These are phyloP conservation scores for Vireo griseus DNA, from an alignment of 2,797 vertebrate genomes.

Conservation along the genomic window DNA sequence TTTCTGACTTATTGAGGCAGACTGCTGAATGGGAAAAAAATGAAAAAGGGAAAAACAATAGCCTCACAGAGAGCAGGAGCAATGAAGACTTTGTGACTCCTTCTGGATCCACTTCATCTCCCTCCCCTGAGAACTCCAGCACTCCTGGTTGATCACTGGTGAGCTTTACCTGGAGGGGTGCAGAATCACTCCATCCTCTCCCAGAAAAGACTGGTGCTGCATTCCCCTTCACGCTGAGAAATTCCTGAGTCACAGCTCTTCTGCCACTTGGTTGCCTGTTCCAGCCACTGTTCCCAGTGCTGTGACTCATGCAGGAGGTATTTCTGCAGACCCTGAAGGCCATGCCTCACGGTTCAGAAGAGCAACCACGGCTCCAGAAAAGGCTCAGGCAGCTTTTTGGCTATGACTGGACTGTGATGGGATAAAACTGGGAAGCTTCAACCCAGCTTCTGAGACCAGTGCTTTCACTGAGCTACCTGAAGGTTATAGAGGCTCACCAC, in stretches of 20 bases:
- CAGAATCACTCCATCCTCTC: background rate
- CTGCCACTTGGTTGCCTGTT: background rate
- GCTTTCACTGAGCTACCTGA: background rate
- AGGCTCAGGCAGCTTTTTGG: background rate
- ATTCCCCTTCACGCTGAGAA: background rate
- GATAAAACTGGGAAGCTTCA: background rate
- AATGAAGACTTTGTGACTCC: background rate
- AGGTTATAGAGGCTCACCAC: background rate
- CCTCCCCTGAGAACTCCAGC: background rate
- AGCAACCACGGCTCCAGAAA: background rate
- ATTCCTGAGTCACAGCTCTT: background rate
- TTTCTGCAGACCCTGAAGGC: background rate
- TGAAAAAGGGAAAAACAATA: rapidly evolving
- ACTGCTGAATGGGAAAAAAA: background rate
- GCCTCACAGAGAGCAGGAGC: background rate
- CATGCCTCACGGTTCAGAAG: background rate
- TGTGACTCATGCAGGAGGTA: background rate
- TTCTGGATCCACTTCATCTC: background rate
- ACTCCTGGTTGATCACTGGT: background rate
- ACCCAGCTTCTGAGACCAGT: background rate
- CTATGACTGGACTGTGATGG: background rate
- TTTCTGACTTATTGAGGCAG: background rate
- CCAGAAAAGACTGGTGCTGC: background rate
- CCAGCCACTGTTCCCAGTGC: background rate
- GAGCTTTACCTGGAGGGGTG: background rate